Percentiles rank a stretch among this genome's conserved stretches.
phyloP scores from a whole-genome alignment of 2,888 invertebrate species.

The Helleia helle region DNA sequence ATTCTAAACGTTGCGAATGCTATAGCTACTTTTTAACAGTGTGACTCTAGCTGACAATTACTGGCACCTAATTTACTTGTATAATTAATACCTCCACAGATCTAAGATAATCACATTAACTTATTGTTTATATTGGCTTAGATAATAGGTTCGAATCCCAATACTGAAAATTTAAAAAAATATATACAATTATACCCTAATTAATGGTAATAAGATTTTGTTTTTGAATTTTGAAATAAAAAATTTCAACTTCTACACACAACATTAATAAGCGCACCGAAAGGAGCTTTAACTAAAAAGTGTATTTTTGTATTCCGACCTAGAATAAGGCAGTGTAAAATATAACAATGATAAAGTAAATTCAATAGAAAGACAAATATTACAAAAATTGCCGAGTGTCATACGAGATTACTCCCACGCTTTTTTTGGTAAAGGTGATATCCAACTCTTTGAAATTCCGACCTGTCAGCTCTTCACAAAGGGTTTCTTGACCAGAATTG shows the following conservation, averaged over 20 bases:
- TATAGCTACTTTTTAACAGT: slow-evolving; percentile 1
- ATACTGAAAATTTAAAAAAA: too few species aligned
- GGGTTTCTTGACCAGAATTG: slow-evolving; percentile 64
- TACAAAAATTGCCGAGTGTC: slow-evolving; percentile 18
- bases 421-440: slow-evolving; percentile 46
- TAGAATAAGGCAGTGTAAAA: too few species aligned
- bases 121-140: too few species aligned
- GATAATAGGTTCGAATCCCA: too few species aligned
- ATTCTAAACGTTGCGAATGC: background rate
- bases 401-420: slow-evolving; percentile 50
- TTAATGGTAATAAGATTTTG: too few species aligned
- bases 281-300: too few species aligned
- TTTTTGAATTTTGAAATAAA: too few species aligned
- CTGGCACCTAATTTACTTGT: background rate
- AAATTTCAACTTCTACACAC: too few species aligned
- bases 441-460: slow-evolving; percentile 52
- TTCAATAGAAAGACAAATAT: background rate
- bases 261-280: too few species aligned
- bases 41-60: slow-evolving; percentile 4
- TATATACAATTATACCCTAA: too few species aligned
- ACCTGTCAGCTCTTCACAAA: slow-evolving; percentile 47
- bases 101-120: too few species aligned
- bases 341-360: background rate
- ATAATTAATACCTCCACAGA: slow-evolving; percentile 2
- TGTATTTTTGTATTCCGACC: too few species aligned